Evolutionary conservation across 1,140 invertebrate genomes (phyloP).

Genomic region (Conus betulinus): DNA sequence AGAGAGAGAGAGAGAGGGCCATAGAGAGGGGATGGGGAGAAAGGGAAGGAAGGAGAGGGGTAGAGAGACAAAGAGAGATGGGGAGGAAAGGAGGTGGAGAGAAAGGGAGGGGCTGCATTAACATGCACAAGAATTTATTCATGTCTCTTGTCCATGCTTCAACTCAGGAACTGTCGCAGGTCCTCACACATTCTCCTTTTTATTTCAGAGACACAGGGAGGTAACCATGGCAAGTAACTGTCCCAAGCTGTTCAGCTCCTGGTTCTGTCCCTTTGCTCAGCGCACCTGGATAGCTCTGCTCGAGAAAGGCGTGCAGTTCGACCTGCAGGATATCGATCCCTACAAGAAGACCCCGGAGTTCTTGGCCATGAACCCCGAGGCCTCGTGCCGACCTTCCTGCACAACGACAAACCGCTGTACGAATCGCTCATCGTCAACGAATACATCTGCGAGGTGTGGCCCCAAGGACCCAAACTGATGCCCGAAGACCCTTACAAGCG

Average conservation of each 20-base stretch:
- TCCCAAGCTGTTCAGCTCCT: slow-evolving; percentile 54
- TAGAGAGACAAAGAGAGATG: too few species aligned
- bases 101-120: too few species aligned
- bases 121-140: too few species aligned
- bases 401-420: slow-evolving; percentile 56
- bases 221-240: neutral
- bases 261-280: slow-evolving; percentile 67
- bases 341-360: slow-evolving; percentile 64
- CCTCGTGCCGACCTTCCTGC: slow-evolving; percentile 55
- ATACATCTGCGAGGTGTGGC: slow-evolving; percentile 59
- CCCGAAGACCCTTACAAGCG: slow-evolving; percentile 54
- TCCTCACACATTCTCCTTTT: too few species aligned
- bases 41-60: too few species aligned
- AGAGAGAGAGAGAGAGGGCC: too few species aligned
- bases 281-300: slow-evolving; percentile 61
- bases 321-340: slow-evolving; percentile 61
- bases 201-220: neutral
- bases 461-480: slow-evolving; percentile 41
- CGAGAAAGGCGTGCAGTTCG: slow-evolving; percentile 58
- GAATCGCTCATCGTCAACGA: slow-evolving; percentile 60
- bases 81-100: too few species aligned
- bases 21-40: too few species aligned
- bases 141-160: too few species aligned
- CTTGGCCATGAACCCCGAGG: slow-evolving; percentile 57
- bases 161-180: too few species aligned